Percentiles rank a stretch among this genome's conserved stretches.
These are phyloP conservation scores for Drosophila triauraria DNA, from an alignment of 1,140 invertebrate genomes.

Conservation along the genomic window DNA sequence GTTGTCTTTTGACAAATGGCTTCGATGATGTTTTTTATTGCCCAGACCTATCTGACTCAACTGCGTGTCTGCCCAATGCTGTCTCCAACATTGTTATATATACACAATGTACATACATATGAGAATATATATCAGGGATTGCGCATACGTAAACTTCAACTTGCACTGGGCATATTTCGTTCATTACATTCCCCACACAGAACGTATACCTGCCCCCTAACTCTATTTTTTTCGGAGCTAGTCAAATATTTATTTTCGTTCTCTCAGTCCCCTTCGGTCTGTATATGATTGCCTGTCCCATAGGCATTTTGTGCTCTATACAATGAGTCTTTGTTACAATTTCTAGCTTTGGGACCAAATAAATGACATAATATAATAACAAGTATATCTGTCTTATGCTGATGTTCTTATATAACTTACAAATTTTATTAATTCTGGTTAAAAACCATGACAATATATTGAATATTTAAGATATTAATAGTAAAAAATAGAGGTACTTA, in stretches of 20 bases:
- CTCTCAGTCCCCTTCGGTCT: conserved; percentile 2
- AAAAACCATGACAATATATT: neutral
- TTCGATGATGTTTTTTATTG: conserved; percentile 83
- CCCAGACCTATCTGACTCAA: conserved; percentile 70
- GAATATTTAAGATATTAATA: neutral
- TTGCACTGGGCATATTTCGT: conserved; percentile 63
- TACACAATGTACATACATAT: neutral
- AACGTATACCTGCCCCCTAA: conserved; percentile 8
- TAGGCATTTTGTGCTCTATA: conserved; percentile 13
- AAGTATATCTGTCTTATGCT: neutral
- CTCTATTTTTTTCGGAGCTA: conserved; percentile 28
- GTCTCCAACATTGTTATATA: conserved; percentile 57
- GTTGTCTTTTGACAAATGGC: conserved; percentile 80
- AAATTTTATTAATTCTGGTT: too few relatives aligned
- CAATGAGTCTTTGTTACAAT: neutral
- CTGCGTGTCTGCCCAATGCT: conserved; percentile 46
- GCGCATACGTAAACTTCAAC: conserved; percentile 63
- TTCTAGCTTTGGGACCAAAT: too few relatives aligned
- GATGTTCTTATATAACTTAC: too few relatives aligned
- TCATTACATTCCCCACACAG: conserved; percentile 39
- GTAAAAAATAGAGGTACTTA: too few relatives aligned
- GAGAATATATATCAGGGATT: conserved; percentile 36
- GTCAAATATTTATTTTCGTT: conserved; percentile 64
- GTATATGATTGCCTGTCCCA: conserved; percentile 24
- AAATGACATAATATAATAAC: neutral